These are phyloP conservation scores for Papilio polyxenes DNA, from an alignment of 1,140 invertebrate species.

Conservation along the genomic window DNA sequence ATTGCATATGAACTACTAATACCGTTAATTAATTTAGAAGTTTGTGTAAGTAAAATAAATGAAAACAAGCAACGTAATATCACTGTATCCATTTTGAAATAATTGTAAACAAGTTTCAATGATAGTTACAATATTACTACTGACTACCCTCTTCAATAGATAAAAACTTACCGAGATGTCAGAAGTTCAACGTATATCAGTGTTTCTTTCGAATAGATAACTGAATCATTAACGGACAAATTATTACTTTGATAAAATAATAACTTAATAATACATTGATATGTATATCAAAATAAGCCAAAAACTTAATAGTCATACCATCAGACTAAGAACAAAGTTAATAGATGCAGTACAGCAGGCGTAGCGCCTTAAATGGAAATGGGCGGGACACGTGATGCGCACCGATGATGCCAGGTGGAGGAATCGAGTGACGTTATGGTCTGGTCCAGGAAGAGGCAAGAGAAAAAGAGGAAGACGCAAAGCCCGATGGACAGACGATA, in stretches of 20 bases:
- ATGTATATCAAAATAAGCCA: background rate
- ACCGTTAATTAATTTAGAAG: slow-evolving; percentile 42
- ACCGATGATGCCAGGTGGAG: too few relatives aligned
- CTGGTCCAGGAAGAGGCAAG: too few relatives aligned
- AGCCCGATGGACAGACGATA: too few relatives aligned
- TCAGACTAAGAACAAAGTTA: background rate
- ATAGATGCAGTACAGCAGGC: too few relatives aligned
- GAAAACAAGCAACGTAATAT: slow-evolving; percentile 25
- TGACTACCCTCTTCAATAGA: slow-evolving; percentile 44
- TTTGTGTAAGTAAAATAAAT: slow-evolving; percentile 38
- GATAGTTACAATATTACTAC: slow-evolving; percentile 25
- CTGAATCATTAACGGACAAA: slow-evolving; percentile 22
- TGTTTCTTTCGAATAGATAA: slow-evolving; percentile 49
- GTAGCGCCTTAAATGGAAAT: too few relatives aligned
- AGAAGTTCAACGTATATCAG: slow-evolving; percentile 48
- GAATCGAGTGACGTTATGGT: too few relatives aligned
- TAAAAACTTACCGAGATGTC: slow-evolving; percentile 39
- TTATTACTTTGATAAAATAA: background rate
- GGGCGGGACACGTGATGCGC: too few relatives aligned
- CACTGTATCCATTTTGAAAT: slow-evolving; percentile 38
- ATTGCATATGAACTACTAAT: slow-evolving; percentile 17
- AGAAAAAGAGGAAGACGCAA: too few relatives aligned
- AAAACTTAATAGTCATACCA: too few relatives aligned
- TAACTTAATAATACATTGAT: background rate
- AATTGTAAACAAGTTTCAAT: background rate